phyloP scores from a whole-genome alignment of 2,888 invertebrate genomes.

The Perdita meconis region DNA sequence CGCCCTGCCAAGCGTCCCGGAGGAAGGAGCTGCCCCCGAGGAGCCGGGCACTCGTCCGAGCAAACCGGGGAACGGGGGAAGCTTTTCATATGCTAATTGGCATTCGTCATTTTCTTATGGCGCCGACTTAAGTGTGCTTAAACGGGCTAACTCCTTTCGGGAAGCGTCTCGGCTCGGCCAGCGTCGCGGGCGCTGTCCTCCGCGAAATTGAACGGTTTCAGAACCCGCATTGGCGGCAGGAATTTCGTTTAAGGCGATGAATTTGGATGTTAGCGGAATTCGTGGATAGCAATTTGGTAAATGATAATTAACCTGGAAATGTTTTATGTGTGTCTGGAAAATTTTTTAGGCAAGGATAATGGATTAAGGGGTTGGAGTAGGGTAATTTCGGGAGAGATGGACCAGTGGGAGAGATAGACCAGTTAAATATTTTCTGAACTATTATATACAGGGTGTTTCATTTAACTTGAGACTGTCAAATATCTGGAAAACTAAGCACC shows the following conservation, averaged over 20 bases:
- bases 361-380: too few species aligned
- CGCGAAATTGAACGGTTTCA: constrained; percentile 46
- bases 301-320: too few species aligned
- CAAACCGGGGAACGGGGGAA: constrained; percentile 69
- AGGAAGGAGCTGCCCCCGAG: constrained; percentile 62
- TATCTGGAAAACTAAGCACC: too few species aligned
- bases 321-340: too few species aligned
- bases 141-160: constrained; percentile 76
- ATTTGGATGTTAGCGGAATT: too few species aligned
- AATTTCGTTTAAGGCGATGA: background rate
- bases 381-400: too few species aligned
- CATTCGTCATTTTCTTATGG: constrained; percentile 84
- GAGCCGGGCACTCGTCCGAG: constrained; percentile 36
- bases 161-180: constrained; percentile 38
- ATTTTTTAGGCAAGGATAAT: too few species aligned
- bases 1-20: constrained; percentile 80
- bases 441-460: too few species aligned
- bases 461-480: too few species aligned
- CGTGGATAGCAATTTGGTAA: too few species aligned
- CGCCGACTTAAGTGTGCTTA: constrained; percentile 82
- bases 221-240: background rate
- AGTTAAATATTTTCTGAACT: too few species aligned
- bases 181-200: background rate
- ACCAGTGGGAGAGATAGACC: too few species aligned
- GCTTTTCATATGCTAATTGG: constrained; percentile 85